Base-by-base conservation (phyloP, 2,888 invertebrate species). In the Mythimna pallens region DNA sequence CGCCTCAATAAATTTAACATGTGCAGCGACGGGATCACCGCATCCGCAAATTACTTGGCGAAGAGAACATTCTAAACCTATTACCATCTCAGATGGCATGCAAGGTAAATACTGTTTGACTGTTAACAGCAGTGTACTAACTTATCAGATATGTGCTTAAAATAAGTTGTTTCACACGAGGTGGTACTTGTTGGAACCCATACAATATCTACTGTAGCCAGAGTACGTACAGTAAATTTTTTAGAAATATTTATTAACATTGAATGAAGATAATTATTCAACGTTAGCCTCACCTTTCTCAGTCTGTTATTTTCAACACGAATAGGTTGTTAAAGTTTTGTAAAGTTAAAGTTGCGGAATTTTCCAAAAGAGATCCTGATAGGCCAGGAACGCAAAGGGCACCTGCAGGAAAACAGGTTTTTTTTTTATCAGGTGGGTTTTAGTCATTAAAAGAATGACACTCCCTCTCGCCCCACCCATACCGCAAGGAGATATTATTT, bases 1-100 rank as follows among this genome's bases (percentile, higher is more conserved):
- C 22, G 98, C 98, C 67, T 98, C 98, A 83, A 98, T 99, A 77
- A 98, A 98, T 88, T 96, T 99, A 73, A 97, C 97, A 81, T 99
- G 99, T 92, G 98, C 98, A 50, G 99, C 99, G 30, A 98, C 97
- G 22, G 98, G 99, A 67, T 98, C 98, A n/a, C 99, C 99, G 4
- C 97, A 97, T 82, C 99, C 99, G 8, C 98, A 97, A 87, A 98
- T 99, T 92, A 98, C 97, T 81, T 99, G 99, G 99, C 96, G 98
- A 83, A 96, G 98, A 82, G 99, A 99, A 93, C 98, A 98, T 89
- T 97, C 98, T 73, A 97, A 97, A 90, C 96, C 97, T 72, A 98
- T 98, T 90, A 97, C 97, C 25, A 92, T 98, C 65, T 96, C 97
- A 67, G 97, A 97, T 85, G 98, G 97, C 52, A 96, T 97, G 85